Conservation (phyloP, 2,888 invertebrate species). For the Microctonus hyperodae region DNA sequence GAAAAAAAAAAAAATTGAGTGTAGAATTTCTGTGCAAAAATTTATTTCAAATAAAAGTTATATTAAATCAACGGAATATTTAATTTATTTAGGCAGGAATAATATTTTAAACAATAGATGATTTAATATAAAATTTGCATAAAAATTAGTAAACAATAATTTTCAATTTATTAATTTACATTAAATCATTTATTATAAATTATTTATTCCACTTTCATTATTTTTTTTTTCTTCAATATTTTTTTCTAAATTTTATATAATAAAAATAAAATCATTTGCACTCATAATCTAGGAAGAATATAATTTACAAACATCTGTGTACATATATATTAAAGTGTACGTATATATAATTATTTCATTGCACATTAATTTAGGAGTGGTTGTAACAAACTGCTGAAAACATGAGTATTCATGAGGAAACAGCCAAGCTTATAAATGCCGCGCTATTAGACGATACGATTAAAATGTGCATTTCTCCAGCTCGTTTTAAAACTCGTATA, state of each 20-base stretch:
- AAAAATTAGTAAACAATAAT: no score
- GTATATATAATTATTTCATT: conserved; percentile 40
- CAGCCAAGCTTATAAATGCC: conserved; percentile 56
- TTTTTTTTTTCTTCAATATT: background rate
- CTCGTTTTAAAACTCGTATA: conserved; percentile 47
- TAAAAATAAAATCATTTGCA: background rate
- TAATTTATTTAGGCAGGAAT: no score
- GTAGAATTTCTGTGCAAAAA: no score
- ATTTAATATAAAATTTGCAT: no score
- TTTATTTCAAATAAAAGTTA: no score
- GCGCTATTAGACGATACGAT: conserved; percentile 56
- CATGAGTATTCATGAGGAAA: conserved; percentile 57
- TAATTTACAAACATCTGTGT: background rate
- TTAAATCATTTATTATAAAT: no score
- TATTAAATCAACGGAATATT: no score
- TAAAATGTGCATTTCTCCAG: conserved; percentile 58
- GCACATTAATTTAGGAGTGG: conserved; percentile 51
- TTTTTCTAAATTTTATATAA: background rate
- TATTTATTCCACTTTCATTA: no score
- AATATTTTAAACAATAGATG: no score
- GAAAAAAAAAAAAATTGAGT: no score
- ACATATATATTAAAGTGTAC: conserved; percentile 3
- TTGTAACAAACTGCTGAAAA: conserved; percentile 36
- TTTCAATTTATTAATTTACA: no score
- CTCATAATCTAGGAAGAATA: background rate